Base-by-base conservation (phyloP, 2,797 vertebrate genomes). In the Sebastes nivosus region DNA sequence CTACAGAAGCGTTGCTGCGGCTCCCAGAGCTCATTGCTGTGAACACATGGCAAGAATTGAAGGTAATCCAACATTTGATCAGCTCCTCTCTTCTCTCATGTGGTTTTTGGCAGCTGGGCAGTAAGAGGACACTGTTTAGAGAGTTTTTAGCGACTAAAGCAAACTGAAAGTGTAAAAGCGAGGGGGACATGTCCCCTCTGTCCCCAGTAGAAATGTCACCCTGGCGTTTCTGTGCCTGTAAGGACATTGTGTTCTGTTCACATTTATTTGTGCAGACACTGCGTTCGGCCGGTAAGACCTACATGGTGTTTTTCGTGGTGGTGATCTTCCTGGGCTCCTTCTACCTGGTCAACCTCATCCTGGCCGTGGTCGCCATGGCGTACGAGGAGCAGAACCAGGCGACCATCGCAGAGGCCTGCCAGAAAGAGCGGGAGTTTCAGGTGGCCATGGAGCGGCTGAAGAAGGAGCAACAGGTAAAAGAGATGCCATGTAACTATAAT, bases 331-430 rank as follows among this genome's bases (percentile, higher is more conserved):
- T 99, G 94, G 98, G 98, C 67, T 99, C 98, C 10, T 99, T 99
- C 95, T 99, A 99, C 93, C 93, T 99, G 92, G 86, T 99, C 76
- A 99, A 99, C 90, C 93, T 99, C 82, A 99, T 99, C 93, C 92
- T 99, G 93, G 98, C 98, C 3, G 98, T 99, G 85, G 98, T 99
- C 1, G 98, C 98, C 86, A 99, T 99, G 98, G 98, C 98, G 0
- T 99, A 99, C 0, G 98, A 99, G 90, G 98, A 99, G 85, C 98
- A 99, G 92, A 99, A 99, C 94, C 98, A 99, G 94, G 98, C 98
- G 38, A 99, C 97, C 83, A 98, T 99, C 22, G 97, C 97, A 0
- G 98, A 99, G 95, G 97, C 97, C 0, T 95, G 96, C 50, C 97
- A 97, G 88, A 99, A 99, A 57, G 98, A 99, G 75, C 96, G 95